Evolutionary conservation across 2,113 vertebrate genomes (phyloP), one percentile per base, ranked within the genome.

Genomic region (Tragelaphus imberbis): DNA sequence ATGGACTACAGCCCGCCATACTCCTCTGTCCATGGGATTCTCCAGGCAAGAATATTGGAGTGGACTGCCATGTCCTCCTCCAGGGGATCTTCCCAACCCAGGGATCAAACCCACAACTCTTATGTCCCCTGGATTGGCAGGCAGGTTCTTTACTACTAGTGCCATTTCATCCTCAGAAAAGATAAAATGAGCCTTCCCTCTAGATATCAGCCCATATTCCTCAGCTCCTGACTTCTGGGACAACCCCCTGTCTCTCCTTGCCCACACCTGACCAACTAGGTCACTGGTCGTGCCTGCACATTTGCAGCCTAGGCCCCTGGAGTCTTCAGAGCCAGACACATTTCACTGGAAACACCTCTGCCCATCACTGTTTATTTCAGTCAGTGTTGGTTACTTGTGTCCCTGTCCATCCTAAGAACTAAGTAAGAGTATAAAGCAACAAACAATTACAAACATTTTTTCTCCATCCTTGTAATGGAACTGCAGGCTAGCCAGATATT

Each of bases 361-460:
- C 77, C 92, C 85, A 84, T 82, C 75, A 82, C 56, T 89, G 81
- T 96, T 81, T 80, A 95, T 84, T 96, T 94, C 25, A 61, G 59
- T 56, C 96, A 88, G 63, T 95, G 96, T 98, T 98, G 96, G 97
- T 97, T 95, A 97, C 95, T 96, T 97, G 97, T 97, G 95, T 97
- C 98, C 91, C 95, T 90, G 53, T 95, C 97, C 61, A 58, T 95
- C 96, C 91, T 97, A 87, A 97, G 82, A 97, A 97, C 36, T n/a
- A 94, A 97, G 58, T 0, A 0, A 98, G 94, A 98, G 96, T 88
- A 94, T 85, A 96, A 98, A 96, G 59, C 77, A 96, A 77, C 58
- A n/a, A 90, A 90, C 84, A 82, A 68, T 51, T 79, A 87, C 27
- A 82, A 88, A 95, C 94, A 1, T 97, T 98, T 98, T 98, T 98